A percentile compares a stretch with the other conserved stretches of the same genome.
Evolutionary conservation across 2,888 invertebrate species (phyloP).

Genomic region (Nymphalis polychloros): DNA sequence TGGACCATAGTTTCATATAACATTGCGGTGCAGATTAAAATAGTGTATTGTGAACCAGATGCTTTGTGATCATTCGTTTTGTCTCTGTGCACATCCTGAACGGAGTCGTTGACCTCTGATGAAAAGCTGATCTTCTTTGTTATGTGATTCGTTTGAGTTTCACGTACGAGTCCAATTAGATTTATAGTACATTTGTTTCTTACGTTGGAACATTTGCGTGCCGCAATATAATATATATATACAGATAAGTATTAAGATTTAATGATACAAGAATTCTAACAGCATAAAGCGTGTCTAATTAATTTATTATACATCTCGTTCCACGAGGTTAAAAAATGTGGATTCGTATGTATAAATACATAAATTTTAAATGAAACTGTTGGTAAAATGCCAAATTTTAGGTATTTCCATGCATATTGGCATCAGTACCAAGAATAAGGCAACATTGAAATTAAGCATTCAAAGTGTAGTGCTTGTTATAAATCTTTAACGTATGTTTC

Average conservation of each 20-base stretch:
- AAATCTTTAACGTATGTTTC: slow-evolving; percentile 8
- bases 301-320: too few species aligned
- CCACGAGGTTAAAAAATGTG: not conserved
- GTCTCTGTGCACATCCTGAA: slow-evolving; percentile 78
- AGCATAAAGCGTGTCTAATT: not conserved
- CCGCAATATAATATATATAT: not conserved
- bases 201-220: slow-evolving; percentile 8
- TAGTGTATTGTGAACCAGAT: slow-evolving; percentile 51
- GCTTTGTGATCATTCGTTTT: slow-evolving; percentile 66
- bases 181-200: slow-evolving; percentile 4
- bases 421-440: slow-evolving; percentile 3
- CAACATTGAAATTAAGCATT: slow-evolving; percentile 8
- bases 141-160: slow-evolving; percentile 31
- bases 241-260: not conserved
- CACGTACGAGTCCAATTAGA: slow-evolving; percentile 23
- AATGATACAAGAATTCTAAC: not conserved
- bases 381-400: slow-evolving; percentile 20
- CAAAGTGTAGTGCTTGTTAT: not conserved
- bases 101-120: slow-evolving; percentile 64
- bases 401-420: slow-evolving; percentile 2
- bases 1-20: slow-evolving; percentile 36
- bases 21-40: slow-evolving; percentile 43
- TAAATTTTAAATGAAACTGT: slow-evolving; percentile 4
- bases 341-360: not conserved
- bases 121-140: slow-evolving; percentile 58